phyloP scores from a whole-genome alignment of 2,888 invertebrate species.

The Tyria jacobaeae region DNA sequence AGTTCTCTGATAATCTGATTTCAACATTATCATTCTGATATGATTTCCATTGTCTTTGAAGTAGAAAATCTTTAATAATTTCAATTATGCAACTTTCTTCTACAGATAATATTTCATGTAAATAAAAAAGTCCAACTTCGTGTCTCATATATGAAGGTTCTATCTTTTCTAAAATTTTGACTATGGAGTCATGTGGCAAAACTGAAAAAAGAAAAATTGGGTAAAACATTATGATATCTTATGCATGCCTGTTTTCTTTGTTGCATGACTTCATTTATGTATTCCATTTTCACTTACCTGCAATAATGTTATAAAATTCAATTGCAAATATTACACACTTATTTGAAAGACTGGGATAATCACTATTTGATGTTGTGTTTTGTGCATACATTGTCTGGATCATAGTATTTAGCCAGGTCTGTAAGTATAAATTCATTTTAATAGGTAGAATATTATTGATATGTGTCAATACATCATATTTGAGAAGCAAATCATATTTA shows the following conservation, averaged over 20 bases:
- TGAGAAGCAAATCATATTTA: too few species aligned
- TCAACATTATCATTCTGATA: conserved; percentile 48
- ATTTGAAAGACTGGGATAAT: conserved; percentile 72
- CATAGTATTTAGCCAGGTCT: conserved; percentile 76
- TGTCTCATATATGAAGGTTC: conserved; percentile 73
- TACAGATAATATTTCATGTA: conserved; percentile 56
- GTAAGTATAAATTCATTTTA: conserved; percentile 46
- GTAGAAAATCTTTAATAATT: conserved; percentile 63
- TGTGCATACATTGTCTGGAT: conserved; percentile 73
- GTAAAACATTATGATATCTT: neutral
- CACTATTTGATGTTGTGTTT: conserved; percentile 65
- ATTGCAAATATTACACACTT: conserved; percentile 64
- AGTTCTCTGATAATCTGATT: conserved; percentile 47
- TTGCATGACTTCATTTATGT: too few species aligned
- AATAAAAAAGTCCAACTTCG: conserved; percentile 60
- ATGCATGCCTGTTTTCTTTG: neutral
- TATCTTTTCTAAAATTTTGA: conserved; percentile 67
- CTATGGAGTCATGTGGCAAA: conserved; percentile 64
- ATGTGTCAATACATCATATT: too few species aligned
- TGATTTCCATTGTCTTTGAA: conserved; percentile 57
- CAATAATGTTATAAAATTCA: conserved; percentile 70
- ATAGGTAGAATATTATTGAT: too few species aligned
- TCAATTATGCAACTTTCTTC: conserved; percentile 62
- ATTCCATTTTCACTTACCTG: conserved; percentile 53
- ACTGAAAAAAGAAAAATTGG: conserved; percentile 54